Percentiles rank a stretch among this genome's conserved stretches.
These are phyloP conservation scores for Yponomeuta cagnagella DNA, from an alignment of 2,888 invertebrate species.

Conservation along the genomic window DNA sequence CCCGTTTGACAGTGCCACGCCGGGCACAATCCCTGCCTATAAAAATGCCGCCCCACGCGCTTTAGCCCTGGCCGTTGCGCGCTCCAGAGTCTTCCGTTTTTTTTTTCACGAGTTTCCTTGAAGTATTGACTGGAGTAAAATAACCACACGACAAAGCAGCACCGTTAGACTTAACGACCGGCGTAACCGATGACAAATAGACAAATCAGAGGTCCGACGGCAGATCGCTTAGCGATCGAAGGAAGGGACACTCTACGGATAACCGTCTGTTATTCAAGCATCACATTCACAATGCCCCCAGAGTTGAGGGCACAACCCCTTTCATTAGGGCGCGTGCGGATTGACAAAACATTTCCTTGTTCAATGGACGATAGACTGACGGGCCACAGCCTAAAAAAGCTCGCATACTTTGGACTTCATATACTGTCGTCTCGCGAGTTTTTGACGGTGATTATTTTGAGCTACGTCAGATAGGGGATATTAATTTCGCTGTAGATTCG, in stretches of 20 bases:
- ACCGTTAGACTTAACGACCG: neutral
- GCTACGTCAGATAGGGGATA: neutral
- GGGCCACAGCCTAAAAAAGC: conserved; percentile 12
- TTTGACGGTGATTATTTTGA: neutral
- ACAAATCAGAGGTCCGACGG: conserved; percentile 26
- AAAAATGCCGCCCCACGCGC: conserved; percentile 68
- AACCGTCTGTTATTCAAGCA: conserved; percentile 27
- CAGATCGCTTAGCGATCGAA: conserved; percentile 54
- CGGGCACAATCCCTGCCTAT: conserved; percentile 60
- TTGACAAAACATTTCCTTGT: conserved; percentile 25
- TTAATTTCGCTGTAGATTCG: conserved; percentile 4
- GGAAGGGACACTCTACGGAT: conserved; percentile 26
- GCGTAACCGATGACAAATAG: neutral
- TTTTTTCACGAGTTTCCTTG: neutral
- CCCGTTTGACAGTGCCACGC: conserved; percentile 67
- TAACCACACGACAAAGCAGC: conserved; percentile 13
- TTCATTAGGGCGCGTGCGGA: conserved; percentile 57
- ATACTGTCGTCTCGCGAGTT: neutral
- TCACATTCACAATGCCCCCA: conserved; percentile 45
- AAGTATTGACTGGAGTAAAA: neutral
- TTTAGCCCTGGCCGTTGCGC: conserved; percentile 49
- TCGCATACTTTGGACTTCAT: neutral
- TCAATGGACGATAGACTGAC: conserved; percentile 1
- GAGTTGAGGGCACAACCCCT: conserved; percentile 49
- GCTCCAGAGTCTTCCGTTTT: conserved; percentile 27